Base-by-base conservation (phyloP, 2,888 invertebrate genomes). In the Ernsta delagoae region DNA sequence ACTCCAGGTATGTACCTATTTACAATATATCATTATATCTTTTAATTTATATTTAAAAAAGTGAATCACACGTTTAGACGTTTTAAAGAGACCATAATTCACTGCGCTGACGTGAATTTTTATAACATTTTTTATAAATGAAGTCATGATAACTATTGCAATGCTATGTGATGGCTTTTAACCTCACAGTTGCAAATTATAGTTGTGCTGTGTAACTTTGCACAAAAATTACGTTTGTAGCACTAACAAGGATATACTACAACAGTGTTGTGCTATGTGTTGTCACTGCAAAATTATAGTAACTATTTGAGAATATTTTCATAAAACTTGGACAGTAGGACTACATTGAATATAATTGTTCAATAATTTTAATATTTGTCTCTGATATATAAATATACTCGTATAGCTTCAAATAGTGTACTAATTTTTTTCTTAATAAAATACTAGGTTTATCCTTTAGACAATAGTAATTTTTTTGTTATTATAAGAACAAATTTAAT, bases 1-100 rank as follows among this genome's bases (percentile, higher is more conserved):
- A 72, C 85, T 39, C 87, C 90, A 57, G 85, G 90, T 91, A 75
- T 81, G 85, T 83, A 16, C 9, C 34, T 4, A 11, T 12, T 39
- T 39, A 39, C 7, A 39, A 4, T 3, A 50, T n/a, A n/a, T n/a
- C n/a, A n/a, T n/a, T 24, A 16, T 50, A 50, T 50, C 3, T 7
- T 16, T 5, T 3, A 50, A 50, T 16, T 50, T 50, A 50, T 50
- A 16, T 1, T n/a, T 45, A 11, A 45, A 45, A 45, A 45, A 48
- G n/a, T 4, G 9, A 45, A 45, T 48, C 11, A 48, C 5, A n/a
- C 5, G 12, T 48, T 11, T 41, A 8, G 8, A 41, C 8, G 6
- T 39, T 39, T 24, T 24, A 1, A n/a, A n/a, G n/a, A n/a, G n/a
- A n/a, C n/a, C n/a, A n/a, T n/a, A n/a, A n/a, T n/a, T n/a, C n/a